Conservation (phyloP, 1,140 invertebrate genomes). For the Lepidurus couesii region DNA sequence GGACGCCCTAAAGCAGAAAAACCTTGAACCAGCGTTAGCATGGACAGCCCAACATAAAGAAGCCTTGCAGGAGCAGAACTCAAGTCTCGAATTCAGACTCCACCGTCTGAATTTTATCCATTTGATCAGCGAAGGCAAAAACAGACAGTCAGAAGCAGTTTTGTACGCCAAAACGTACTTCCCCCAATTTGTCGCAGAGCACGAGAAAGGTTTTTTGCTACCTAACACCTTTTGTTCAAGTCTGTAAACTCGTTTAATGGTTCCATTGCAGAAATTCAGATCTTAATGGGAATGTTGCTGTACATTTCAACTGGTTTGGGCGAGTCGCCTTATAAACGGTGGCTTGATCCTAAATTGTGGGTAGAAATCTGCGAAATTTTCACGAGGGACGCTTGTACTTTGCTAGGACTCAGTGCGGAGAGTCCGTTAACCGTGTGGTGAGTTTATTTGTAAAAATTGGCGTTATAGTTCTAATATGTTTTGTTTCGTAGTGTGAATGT, state of each 20-base stretch:
- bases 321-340: conserved; percentile 72
- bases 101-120: conserved; percentile 68
- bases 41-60: conserved; percentile 64
- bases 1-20: conserved; percentile 67
- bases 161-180: conserved; percentile 79
- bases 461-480: background rate
- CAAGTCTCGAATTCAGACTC: conserved; percentile 72
- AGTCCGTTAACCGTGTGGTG: conserved; percentile 67
- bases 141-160: conserved; percentile 69
- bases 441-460: conserved; percentile 36
- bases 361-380: conserved; percentile 84
- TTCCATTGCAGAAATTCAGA: conserved; percentile 62
- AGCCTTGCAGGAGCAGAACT: conserved; percentile 54
- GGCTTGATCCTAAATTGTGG: conserved; percentile 74
- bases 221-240: background rate
- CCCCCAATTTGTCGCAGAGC: conserved; percentile 68
- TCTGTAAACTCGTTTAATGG: background rate
- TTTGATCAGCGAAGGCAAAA: conserved; percentile 60
- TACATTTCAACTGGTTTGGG: conserved; percentile 72
- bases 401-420: conserved; percentile 83
- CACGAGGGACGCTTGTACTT: conserved; percentile 81
- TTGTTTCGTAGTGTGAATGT: conserved; percentile 65
- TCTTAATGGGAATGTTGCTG: conserved; percentile 79
- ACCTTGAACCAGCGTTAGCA: conserved; percentile 72
- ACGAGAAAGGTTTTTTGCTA: conserved; percentile 66